Evolutionary conservation across 2,113 vertebrate species (phyloP).

Genomic region (Ibidorhyncha struthersii): DNA sequence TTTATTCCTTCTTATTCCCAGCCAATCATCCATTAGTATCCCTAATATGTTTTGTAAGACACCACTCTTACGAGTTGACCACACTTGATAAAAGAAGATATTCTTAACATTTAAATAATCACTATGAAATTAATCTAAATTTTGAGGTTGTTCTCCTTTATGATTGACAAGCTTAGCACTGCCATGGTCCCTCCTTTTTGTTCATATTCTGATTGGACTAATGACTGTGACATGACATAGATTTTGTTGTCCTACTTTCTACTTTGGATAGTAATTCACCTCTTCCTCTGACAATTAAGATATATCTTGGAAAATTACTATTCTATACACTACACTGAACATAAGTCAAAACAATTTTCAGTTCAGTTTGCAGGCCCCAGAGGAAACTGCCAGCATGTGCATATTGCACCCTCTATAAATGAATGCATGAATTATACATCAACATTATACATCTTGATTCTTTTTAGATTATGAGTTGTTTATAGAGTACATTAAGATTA

Average conservation of each 20-base stretch:
- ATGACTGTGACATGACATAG: neutral
- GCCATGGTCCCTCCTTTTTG: neutral
- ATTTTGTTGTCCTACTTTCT: conserved; percentile 31
- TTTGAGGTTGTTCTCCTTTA: neutral
- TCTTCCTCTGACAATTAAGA: conserved; percentile 32
- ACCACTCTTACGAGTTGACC: neutral
- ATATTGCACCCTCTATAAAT: conserved; percentile 31
- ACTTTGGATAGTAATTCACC: conserved; percentile 6
- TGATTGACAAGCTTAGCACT: neutral
- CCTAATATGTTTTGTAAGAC: neutral
- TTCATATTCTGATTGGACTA: neutral
- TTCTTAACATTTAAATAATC: neutral
- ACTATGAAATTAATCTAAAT: neutral
- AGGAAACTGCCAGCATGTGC: conserved; percentile 43
- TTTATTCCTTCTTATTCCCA: neutral
- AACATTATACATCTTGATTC: neutral
- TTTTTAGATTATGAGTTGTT: conserved; percentile 41
- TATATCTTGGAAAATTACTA: conserved; percentile 24
- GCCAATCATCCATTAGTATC: neutral
- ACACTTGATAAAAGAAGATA: neutral
- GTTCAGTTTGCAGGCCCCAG: neutral
- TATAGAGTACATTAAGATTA: neutral
- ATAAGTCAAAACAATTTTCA: conserved; percentile 53
- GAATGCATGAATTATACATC: conserved; percentile 54
- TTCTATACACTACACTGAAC: conserved; percentile 39